Conservation (phyloP, 2,113 vertebrate species). For the Lepisosteus osseus region DNA sequence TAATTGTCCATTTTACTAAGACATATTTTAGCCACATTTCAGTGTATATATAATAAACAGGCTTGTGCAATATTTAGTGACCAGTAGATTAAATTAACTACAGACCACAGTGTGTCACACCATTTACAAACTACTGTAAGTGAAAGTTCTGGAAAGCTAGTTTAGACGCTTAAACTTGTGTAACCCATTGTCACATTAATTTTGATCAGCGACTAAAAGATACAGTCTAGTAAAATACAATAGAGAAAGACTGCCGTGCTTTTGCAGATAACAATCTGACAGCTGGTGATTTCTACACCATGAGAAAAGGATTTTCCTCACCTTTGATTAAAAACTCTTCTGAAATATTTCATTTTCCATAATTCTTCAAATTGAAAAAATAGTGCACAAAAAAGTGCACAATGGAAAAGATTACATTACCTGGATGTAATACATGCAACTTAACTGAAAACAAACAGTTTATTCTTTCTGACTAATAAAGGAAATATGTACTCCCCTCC, state of each 20-base stretch:
- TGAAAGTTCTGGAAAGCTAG: neutral
- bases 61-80: constrained; percentile 17
- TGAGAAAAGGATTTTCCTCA: neutral
- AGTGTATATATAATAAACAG: constrained; percentile 22
- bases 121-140: constrained; percentile 4
- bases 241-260: neutral
- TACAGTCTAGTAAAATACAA: neutral
- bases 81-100: constrained; percentile 29
- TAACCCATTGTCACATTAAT: neutral
- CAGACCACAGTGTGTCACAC: constrained; percentile 3
- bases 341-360: neutral
- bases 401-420: constrained; percentile 32
- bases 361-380: neutral
- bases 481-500: constrained; percentile 44
- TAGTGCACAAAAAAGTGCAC: constrained; percentile 8
- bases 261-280: neutral
- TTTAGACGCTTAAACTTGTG: neutral
- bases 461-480: constrained; percentile 50
- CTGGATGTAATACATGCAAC: constrained; percentile 39
- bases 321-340: constrained; percentile 2
- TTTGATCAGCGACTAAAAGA: neutral
- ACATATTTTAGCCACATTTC: constrained; percentile 30
- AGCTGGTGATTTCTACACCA: constrained; percentile 7
- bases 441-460: constrained; percentile 37
- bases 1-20: constrained; percentile 33